Conservation (phyloP, 2,888 invertebrate genomes). For the Sisyra terminalis region DNA sequence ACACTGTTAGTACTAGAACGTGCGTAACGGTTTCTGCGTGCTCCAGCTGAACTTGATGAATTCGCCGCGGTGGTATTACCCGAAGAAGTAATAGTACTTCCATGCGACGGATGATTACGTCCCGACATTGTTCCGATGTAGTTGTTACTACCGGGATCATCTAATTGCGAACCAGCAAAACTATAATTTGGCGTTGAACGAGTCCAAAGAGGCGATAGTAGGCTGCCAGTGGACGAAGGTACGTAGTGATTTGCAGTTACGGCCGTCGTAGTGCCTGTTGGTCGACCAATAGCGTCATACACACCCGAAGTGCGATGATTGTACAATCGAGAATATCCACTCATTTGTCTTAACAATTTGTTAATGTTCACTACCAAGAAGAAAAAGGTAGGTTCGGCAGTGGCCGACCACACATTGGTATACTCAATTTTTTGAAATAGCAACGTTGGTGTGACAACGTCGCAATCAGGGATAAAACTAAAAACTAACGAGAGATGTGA, state of each 20-base stretch:
- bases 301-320: constrained; percentile 22
- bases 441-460: constrained; percentile 16
- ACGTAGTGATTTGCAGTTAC: neutral
- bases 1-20: constrained; percentile 69
- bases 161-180: neutral
- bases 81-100: constrained; percentile 15
- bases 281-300: constrained; percentile 15
- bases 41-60: constrained; percentile 21
- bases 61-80: constrained; percentile 11
- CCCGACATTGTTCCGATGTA: no score
- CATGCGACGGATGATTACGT: constrained; percentile 10
- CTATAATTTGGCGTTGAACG: constrained; percentile 12
- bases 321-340: constrained; percentile 13
- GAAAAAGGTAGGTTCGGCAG: constrained; percentile 4
- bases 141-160: no score
- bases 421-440: neutral
- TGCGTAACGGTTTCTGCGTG: constrained; percentile 52
- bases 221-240: neutral
- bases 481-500: constrained; percentile 16
- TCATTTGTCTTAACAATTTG: constrained; percentile 3
- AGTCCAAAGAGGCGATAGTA: constrained; percentile 5
- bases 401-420: constrained; percentile 9
- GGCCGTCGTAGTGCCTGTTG: constrained; percentile 14
- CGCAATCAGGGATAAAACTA: constrained; percentile 20
- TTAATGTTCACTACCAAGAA: constrained; percentile 7